phyloP scores from a whole-genome alignment of 2,113 vertebrate genomes.

The Apistogramma diplotaenia region DNA sequence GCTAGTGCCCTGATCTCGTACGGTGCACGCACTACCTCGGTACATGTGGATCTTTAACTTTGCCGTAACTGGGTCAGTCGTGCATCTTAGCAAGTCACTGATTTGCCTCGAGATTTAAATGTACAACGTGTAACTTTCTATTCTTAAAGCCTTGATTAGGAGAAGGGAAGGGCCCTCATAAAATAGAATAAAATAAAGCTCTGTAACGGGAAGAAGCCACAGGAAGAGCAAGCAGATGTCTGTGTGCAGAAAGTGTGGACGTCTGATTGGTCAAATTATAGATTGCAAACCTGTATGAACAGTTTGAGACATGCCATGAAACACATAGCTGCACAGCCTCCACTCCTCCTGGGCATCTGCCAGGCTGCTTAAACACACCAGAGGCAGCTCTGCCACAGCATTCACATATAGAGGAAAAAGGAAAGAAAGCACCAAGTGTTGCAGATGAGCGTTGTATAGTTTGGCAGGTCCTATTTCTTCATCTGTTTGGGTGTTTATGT shows the following conservation, averaged over 20 bases:
- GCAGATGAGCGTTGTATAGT: background rate
- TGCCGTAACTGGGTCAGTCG: background rate
- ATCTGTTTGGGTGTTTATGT: background rate
- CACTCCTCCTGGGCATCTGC: background rate
- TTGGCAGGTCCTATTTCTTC: background rate
- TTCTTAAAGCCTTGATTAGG: background rate
- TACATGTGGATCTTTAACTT: background rate
- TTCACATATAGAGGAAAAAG: background rate
- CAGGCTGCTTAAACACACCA: background rate
- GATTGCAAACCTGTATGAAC: background rate
- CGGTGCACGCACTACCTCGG: background rate
- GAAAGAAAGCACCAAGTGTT: background rate
- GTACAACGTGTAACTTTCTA: background rate
- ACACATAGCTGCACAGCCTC: background rate
- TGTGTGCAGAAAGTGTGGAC: background rate
- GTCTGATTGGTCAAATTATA: background rate
- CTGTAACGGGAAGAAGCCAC: background rate
- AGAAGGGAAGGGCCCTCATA: background rate
- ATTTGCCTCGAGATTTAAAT: background rate
- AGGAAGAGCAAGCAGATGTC: background rate
- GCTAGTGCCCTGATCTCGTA: background rate
- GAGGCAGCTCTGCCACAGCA: background rate
- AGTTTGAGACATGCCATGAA: background rate
- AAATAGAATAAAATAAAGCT: background rate
- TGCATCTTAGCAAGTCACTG: background rate